Conservation (phyloP, 2,888 invertebrate species). For the Cataglyphis rosenhaueri region DNA sequence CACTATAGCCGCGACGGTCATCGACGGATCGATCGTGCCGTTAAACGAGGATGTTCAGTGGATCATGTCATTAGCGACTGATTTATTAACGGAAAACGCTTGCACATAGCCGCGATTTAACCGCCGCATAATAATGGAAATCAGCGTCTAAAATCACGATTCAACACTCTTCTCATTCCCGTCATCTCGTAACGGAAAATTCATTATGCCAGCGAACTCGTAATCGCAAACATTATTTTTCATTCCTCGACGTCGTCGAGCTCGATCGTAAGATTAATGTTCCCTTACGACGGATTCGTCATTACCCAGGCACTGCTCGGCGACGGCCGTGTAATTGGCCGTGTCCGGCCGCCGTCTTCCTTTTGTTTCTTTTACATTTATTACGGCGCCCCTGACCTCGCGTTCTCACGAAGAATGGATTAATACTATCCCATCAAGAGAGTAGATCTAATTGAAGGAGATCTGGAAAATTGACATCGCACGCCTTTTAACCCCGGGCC, state of each 20-base stretch:
- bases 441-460: constrained; percentile 62
- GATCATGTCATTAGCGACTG: constrained; percentile 37
- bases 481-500: constrained; percentile 50
- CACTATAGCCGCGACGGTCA: not conserved
- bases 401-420: constrained; percentile 4
- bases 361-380: constrained; percentile 39
- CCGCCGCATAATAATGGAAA: constrained; percentile 13
- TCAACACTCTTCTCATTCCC: not conserved
- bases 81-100: constrained; percentile 49
- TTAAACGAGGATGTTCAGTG: constrained; percentile 36
- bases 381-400: constrained; percentile 42
- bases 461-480: constrained; percentile 65
- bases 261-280: constrained; percentile 39
- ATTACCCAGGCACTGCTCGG: constrained; percentile 20
- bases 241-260: constrained; percentile 33
- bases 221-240: constrained; percentile 50
- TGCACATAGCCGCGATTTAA: constrained; percentile 35
- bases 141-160: constrained; percentile 32
- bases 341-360: constrained; percentile 34
- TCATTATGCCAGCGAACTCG: constrained; percentile 26
- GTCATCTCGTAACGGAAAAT: constrained; percentile 24
- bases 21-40: constrained; percentile 34
- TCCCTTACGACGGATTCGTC: constrained; percentile 39
- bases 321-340: constrained; percentile 42
- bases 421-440: constrained; percentile 14